These are phyloP conservation scores for Drosophila setosimentum DNA, from an alignment of 2,888 invertebrate genomes.

Conservation along the genomic window DNA sequence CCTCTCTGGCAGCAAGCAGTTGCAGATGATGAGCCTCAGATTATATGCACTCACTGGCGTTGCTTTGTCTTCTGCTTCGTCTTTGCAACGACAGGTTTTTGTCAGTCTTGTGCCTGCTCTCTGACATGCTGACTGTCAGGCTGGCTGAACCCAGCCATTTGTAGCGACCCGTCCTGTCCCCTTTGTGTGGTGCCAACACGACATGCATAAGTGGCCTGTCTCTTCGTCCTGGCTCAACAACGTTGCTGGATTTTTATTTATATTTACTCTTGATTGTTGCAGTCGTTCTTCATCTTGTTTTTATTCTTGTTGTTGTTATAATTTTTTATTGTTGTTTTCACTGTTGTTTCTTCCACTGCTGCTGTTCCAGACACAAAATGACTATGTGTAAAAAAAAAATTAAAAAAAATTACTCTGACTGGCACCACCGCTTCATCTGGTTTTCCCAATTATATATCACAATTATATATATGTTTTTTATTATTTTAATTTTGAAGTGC, in stretches of 20 bases:
- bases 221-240: conserved; percentile 55
- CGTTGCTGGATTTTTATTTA: conserved; percentile 72
- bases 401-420: conserved; percentile 28
- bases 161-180: conserved; percentile 21
- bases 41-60: conserved; percentile 76
- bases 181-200: conserved; percentile 68
- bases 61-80: conserved; percentile 58
- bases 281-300: conserved; percentile 36
- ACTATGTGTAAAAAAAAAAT: conserved; percentile 36
- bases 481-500: conserved; percentile 30
- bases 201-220: conserved; percentile 80
- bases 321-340: conserved; percentile 35
- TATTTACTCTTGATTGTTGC: conserved; percentile 78
- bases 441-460: background rate
- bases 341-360: conserved; percentile 20
- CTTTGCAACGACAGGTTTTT: conserved; percentile 56
- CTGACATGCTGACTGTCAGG: conserved; percentile 20
- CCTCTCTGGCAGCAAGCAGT: conserved; percentile 28
- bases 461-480: conserved; percentile 9
- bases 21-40: conserved; percentile 69
- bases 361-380: conserved; percentile 55
- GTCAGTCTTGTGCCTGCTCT: conserved; percentile 31
- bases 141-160: conserved; percentile 5
- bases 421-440: conserved; percentile 8
- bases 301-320: conserved; percentile 24